Base-by-base conservation (phyloP, 1,140 invertebrate genomes). In the Drosophila nannoptera region DNA sequence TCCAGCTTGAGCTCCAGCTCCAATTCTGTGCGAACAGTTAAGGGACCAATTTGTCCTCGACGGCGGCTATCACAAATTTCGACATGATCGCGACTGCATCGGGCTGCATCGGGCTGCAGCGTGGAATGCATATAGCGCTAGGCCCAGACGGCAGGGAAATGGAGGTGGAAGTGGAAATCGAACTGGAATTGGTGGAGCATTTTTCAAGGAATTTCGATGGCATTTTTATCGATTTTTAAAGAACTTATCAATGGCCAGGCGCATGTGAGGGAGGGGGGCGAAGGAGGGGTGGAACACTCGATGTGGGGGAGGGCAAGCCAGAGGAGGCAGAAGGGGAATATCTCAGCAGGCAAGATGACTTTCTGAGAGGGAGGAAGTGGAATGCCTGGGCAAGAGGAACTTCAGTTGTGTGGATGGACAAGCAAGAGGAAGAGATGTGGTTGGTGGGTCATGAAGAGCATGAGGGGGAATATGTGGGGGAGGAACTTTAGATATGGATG, bases 41-140 rank as follows among this genome's bases (percentile, higher is more conserved):
- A 80, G 75, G 73, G 69, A 81, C 75, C 77, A 81, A 81, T 81
- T 81, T 81, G 77, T 81, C 73, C 73, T 77, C 69, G 52, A 67
- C 61, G 63, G 48, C 55, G 71, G 61, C 76, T 76, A 78, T 77
- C 76, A 73, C 73, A 78, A 78, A 78, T 77, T 76, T 77, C 68
- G 74, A 77, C 74, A 80, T 77, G 75, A 74, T 77, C 77, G 68
- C 71, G 48, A 60, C 64, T 29, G 61, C 61, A 69, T 69, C 67
- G 67, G 45, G 31, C 35, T 55, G 61, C 61, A 69, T 69, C 67
- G 67, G 45, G 31, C 35, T 55, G 61, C 55, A 43, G 45, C 60
- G 64, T 61, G 54, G 45, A 22, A 70, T 64, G 42, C 42, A 56
- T 31, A 63, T 55, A 45, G 49, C 63, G 60, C 63, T 54, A 54